A percentile compares a stretch with the other conserved stretches of the same genome.
Evolutionary conservation across 2,797 vertebrate genomes (phyloP).

Genomic region (Poeciliopsis turneri): DNA sequence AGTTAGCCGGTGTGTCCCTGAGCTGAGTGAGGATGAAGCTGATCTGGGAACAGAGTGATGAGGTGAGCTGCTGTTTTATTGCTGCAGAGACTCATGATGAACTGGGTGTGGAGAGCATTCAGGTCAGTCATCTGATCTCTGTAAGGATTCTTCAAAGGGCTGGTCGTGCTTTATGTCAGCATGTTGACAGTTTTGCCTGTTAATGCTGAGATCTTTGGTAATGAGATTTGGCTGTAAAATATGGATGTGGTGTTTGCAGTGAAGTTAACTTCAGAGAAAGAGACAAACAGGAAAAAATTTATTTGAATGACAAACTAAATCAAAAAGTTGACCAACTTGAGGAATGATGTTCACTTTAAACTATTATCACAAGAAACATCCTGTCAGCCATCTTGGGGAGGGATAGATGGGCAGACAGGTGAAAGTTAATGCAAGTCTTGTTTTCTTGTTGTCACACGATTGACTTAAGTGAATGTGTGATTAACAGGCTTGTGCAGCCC

Average conservation of each 20-base stretch:
- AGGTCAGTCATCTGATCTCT: background rate
- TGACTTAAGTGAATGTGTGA: too few species aligned
- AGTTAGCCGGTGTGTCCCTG: background rate
- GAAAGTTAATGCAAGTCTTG: background rate
- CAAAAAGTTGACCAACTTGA: background rate
- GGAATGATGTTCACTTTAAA: too few species aligned
- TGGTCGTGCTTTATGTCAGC: background rate
- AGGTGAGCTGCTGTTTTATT: slow-evolving; percentile 29
- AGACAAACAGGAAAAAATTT: background rate
- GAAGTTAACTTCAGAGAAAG: background rate
- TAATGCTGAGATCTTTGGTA: background rate
- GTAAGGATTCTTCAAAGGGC: background rate
- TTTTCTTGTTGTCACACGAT: background rate
- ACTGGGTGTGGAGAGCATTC: background rate
- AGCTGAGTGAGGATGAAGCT: slow-evolving; percentile 47
- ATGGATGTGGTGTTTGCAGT: background rate
- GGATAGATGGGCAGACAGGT: background rate
- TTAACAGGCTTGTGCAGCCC: too few species aligned
- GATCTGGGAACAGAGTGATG: slow-evolving; percentile 13
- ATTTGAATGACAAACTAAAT: background rate
- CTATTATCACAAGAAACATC: background rate
- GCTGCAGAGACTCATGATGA: too few species aligned
- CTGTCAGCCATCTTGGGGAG: background rate
- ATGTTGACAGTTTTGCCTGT: background rate
- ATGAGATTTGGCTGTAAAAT: background rate